Base-by-base conservation (phyloP, 1,140 invertebrate species). In the Helicoverpa zea region DNA sequence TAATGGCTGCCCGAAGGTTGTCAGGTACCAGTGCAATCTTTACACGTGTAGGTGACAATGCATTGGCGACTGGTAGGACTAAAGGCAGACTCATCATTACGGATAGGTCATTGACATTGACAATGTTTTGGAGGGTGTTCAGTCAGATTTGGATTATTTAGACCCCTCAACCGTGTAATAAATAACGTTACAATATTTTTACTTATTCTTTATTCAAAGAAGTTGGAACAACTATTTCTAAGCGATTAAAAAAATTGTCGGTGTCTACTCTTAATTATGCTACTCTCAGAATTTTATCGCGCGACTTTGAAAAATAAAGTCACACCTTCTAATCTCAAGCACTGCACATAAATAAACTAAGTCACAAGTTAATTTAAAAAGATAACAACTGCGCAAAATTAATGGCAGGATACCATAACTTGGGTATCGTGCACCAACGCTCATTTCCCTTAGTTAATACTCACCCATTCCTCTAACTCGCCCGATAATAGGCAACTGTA, bases 361-460 rank as follows among this genome's bases (percentile, higher is more conserved):
- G 13, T 30, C 16, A 30, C 23, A 29, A 29, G 12, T 61, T 29
- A 29, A 61, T 61, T 61, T 14, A 30, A 61, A 43, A 61, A 61
- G 58, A 61, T 61, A 61, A 61, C 56, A 59, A 59, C 58, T 43
- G 3, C 43, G 63, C 63, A 64, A 52, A 54, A 72, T 72, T 14
- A 72, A 72, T 72, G 49, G 23, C 68, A 72, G 68, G 68, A 72
- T 52, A 30, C 29, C 35, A 30, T 54, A 29, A 23, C 49, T 43
- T 64, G 23, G 68, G 52, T 72, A 54, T 52, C 49, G 13, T 12
- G 16, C 47, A 13, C 2, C 14, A 18, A 29, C 47, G 3, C 43
- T 29, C 47, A 54, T 72, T 72, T 72, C 68, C 66, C 43, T 54
- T n/a, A 70, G 66, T 54, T 51, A 70, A 70, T 70, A 9, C 43